A percentile compares a stretch with the other conserved stretches of the same genome.
These are phyloP conservation scores for Uria aalge DNA, from an alignment of 2,113 vertebrate species.

Conservation along the genomic window DNA sequence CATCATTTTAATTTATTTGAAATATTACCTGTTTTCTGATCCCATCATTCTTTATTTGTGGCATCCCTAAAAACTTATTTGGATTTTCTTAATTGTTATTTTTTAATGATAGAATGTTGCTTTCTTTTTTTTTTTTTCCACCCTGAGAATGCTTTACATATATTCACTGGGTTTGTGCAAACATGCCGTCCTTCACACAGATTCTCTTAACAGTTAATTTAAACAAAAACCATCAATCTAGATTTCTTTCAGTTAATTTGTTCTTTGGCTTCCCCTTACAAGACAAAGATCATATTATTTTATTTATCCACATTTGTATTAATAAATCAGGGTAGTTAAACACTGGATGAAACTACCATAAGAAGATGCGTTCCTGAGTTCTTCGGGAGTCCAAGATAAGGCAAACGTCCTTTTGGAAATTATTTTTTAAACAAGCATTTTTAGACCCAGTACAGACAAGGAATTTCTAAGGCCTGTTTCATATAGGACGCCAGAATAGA, in stretches of 20 bases:
- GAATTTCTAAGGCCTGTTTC: neutral
- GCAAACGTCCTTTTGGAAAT: neutral
- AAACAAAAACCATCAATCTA: neutral
- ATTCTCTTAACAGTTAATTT: neutral
- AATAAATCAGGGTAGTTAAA: neutral
- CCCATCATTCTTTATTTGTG: neutral
- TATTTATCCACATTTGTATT: neutral
- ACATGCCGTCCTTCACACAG: neutral
- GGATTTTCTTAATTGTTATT: neutral
- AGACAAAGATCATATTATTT: neutral
- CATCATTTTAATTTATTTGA: neutral
- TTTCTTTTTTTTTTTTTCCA: neutral
- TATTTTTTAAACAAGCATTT: neutral
- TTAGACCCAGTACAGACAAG: neutral
- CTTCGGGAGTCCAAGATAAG: neutral
- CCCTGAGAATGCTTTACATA: neutral
- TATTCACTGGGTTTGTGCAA: neutral
- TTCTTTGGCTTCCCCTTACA: neutral
- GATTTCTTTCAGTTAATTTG: neutral
- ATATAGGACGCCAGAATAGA: neutral
- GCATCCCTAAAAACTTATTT: neutral
- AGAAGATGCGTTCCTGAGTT: neutral
- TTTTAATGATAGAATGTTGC: neutral
- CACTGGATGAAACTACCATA: neutral
- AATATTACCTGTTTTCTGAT: neutral